phyloP scores from a whole-genome alignment of 2,113 vertebrate genomes.

The Melozone crissalis region DNA sequence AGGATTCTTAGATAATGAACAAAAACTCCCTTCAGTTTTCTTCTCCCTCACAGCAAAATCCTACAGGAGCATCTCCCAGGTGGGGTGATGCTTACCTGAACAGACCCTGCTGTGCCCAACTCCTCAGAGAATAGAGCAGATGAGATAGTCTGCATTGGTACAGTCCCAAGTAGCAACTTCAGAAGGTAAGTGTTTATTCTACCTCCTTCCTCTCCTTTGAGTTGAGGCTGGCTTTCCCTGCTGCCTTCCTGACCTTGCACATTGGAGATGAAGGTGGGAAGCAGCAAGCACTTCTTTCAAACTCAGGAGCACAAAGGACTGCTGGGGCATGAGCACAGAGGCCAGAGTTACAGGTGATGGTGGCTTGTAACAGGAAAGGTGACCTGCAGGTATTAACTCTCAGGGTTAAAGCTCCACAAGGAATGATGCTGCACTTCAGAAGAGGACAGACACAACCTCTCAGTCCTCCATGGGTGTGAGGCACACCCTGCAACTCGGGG shows the following conservation, averaged over 20 bases:
- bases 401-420: background rate
- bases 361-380: background rate
- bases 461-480: rapidly evolving
- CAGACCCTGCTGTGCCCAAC: background rate
- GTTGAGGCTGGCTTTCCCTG: background rate
- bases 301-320: background rate
- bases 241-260: background rate
- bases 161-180: background rate
- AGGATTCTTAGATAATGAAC: background rate
- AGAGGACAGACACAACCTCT: background rate
- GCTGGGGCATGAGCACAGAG: background rate
- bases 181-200: background rate
- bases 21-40: background rate
- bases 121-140: background rate
- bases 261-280: background rate
- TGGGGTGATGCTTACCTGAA: background rate
- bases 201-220: background rate
- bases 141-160: rapidly evolving
- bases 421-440: background rate
- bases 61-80: background rate
- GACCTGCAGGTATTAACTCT: background rate
- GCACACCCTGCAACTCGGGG: background rate
- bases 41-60: background rate
- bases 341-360: background rate
- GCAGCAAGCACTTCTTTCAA: background rate